phyloP scores from a whole-genome alignment of 2,797 vertebrate species.

The Dipus sagitta region DNA sequence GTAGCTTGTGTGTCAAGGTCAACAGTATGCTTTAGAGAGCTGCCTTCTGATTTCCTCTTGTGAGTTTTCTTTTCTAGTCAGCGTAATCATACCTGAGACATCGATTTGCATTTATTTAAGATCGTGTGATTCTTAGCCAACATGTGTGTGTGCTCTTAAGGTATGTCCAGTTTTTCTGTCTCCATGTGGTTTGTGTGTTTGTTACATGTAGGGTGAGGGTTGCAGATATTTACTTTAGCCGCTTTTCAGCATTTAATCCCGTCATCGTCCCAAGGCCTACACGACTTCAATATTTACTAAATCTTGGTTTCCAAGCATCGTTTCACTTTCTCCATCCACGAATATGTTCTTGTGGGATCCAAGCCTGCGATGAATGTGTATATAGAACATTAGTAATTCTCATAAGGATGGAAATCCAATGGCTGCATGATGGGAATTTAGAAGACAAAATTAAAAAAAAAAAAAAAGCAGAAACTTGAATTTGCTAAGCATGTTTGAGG shows the following conservation, averaged over 20 bases:
- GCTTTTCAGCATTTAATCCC: slow-evolving; percentile 73
- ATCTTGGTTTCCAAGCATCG: slow-evolving; percentile 64
- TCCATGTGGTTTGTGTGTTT: neutral
- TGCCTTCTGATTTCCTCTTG: slow-evolving; percentile 54
- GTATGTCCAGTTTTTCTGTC: slow-evolving; percentile 60
- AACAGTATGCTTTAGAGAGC: slow-evolving; percentile 50
- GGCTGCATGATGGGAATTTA: slow-evolving; percentile 81
- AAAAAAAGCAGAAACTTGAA: slow-evolving; percentile 78
- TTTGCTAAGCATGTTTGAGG: slow-evolving; percentile 84
- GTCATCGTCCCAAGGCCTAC: slow-evolving; percentile 68
- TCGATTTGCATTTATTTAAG: slow-evolving; percentile 27
- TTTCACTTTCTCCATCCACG: slow-evolving; percentile 52
- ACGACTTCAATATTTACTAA: slow-evolving; percentile 10
- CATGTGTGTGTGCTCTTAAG: slow-evolving; percentile 37
- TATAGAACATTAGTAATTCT: slow-evolving; percentile 61
- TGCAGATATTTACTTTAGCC: slow-evolving; percentile 44
- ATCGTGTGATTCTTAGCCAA: slow-evolving; percentile 63
- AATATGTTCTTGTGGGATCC: slow-evolving; percentile 16
- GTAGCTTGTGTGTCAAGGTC: slow-evolving; percentile 64
- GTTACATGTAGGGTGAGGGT: neutral
- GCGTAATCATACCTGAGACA: slow-evolving; percentile 50
- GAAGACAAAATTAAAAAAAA: slow-evolving; percentile 60
- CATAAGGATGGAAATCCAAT: slow-evolving; percentile 80
- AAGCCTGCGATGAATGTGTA: slow-evolving; percentile 65
- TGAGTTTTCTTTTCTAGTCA: slow-evolving; percentile 41